Conservation (phyloP, 2,113 vertebrate genomes). For the Damaliscus lunatus region DNA sequence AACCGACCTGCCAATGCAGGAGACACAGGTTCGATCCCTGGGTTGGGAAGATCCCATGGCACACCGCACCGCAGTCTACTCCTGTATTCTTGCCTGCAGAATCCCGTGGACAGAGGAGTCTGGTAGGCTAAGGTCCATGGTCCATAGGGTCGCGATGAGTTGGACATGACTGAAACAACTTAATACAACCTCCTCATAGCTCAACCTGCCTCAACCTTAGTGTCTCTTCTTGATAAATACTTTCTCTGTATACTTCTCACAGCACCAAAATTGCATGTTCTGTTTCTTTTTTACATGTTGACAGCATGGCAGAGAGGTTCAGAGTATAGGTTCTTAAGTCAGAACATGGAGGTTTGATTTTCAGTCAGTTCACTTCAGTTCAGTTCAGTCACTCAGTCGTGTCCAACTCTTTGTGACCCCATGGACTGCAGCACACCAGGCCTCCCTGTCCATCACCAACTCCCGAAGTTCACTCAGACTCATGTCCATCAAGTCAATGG, state of each 20-base stretch:
- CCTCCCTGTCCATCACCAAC: background rate
- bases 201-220: background rate
- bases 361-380: background rate
- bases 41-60: background rate
- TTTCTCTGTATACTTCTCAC: background rate
- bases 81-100: background rate
- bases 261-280: background rate
- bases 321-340: background rate
- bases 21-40: rapidly evolving
- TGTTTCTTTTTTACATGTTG: background rate
- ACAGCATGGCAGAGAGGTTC: background rate
- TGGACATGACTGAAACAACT: background rate
- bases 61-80: rapidly evolving
- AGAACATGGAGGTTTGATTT: background rate
- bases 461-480: background rate
- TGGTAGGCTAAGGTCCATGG: background rate
- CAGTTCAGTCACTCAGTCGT: background rate
- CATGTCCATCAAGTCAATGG: background rate
- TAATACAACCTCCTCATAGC: background rate
- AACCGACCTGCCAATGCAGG: background rate
- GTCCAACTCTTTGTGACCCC: background rate
- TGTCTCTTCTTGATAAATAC: background rate
- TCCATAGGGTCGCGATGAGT: background rate
- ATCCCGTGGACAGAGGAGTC: background rate
- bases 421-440: rapidly evolving